These are phyloP conservation scores for Allygus modestus DNA, from an alignment of 2,888 invertebrate genomes.

Conservation along the genomic window DNA sequence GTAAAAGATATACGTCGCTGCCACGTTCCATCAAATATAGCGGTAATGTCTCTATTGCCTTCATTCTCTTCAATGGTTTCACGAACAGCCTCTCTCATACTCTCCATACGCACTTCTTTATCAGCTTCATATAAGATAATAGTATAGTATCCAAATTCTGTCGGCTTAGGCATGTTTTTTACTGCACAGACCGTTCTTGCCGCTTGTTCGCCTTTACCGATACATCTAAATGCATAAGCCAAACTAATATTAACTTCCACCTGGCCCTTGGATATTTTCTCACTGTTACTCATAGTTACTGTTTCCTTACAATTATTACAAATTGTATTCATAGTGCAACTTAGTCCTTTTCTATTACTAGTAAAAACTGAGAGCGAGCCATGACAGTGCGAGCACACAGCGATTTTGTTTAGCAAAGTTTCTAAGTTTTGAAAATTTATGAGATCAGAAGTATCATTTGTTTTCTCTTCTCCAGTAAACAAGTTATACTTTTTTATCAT, in stretches of 20 bases:
- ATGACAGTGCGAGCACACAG: constrained; percentile 39
- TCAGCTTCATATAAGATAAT: constrained; percentile 21
- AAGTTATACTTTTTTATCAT: constrained; percentile 30
- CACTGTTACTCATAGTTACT: constrained; percentile 1
- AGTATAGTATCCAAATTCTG: constrained; percentile 10
- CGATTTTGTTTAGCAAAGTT: constrained; percentile 40
- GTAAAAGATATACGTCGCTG: too few species aligned
- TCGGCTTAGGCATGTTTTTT: constrained; percentile 5
- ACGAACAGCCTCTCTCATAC: constrained; percentile 39
- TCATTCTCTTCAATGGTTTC: constrained; percentile 18
- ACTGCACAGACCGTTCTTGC: constrained; percentile 20
- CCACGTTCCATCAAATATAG: constrained; percentile 27
- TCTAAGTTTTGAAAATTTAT: constrained; percentile 2
- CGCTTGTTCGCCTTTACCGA: constrained; percentile 38
- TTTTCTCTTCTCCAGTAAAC: constrained; percentile 25
- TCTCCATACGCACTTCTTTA: constrained; percentile 38
- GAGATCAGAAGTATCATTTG: background rate
- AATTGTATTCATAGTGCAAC: constrained; percentile 25
- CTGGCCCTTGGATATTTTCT: constrained; percentile 15
- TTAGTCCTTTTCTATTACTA: constrained; percentile 45
- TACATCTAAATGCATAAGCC: constrained; percentile 27
- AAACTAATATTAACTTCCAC: constrained; percentile 12
- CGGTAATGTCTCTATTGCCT: constrained; percentile 16
- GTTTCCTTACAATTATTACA: constrained; percentile 14
- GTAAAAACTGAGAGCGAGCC: constrained; percentile 41